Evolutionary conservation across 2,113 vertebrate genomes (phyloP).

Genomic region (Numenius arquata): DNA sequence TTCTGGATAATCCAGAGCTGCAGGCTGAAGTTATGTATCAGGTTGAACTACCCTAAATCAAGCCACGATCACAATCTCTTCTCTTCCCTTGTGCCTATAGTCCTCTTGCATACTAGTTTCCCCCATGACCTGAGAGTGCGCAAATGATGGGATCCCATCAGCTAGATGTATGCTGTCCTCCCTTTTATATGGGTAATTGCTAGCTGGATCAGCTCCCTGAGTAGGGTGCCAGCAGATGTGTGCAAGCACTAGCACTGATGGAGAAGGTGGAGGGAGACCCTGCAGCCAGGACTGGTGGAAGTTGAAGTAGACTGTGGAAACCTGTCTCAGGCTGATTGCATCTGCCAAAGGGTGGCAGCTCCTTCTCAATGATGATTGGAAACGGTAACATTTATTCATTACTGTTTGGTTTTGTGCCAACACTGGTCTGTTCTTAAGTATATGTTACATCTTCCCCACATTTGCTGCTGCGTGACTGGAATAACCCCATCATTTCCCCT

Average conservation of each 20-base stretch:
- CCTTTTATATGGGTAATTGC: not conserved
- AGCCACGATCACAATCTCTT: not conserved
- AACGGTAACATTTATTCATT: not conserved
- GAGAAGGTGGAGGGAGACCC: not conserved
- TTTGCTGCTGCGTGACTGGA: not conserved
- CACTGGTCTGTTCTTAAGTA: not conserved
- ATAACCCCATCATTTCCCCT: not conserved
- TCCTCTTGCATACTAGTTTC: not conserved
- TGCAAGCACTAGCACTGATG: not conserved
- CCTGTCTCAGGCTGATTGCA: not conserved
- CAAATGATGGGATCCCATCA: not conserved
- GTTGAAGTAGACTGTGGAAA: not conserved
- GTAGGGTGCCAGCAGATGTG: not conserved
- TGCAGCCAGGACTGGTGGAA: not conserved
- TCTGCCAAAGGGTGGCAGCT: not conserved
- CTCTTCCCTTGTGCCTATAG: accelerated
- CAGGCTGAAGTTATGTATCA: not conserved
- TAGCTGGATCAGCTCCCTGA: not conserved
- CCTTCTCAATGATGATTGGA: not conserved
- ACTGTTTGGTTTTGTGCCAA: not conserved
- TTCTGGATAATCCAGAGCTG: not conserved
- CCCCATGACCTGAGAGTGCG: accelerated
- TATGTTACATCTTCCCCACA: not conserved
- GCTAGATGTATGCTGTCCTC: not conserved
- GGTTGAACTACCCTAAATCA: not conserved